phyloP scores from a whole-genome alignment of 2,113 vertebrate genomes.

The Potamarius usumacintae region DNA sequence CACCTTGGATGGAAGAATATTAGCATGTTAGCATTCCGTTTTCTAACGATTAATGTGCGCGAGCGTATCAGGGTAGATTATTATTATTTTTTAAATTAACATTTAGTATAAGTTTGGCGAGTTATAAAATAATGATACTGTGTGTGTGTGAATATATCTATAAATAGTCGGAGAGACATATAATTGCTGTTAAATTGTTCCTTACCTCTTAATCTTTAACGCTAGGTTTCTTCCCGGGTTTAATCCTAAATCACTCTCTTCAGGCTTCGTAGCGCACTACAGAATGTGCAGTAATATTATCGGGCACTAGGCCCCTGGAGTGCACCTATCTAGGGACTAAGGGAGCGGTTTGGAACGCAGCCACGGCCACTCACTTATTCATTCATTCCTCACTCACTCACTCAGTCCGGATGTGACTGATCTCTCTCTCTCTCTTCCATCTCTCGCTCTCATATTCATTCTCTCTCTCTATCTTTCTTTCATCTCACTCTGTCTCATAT shows the following conservation, averaged over 20 bases:
- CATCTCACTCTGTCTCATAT: no score
- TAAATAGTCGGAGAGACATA: background rate
- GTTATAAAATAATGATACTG: background rate
- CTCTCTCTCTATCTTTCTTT: no score
- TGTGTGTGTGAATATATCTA: no score
- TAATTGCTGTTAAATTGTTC: background rate
- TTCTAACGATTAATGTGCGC: background rate
- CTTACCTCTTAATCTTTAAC: background rate
- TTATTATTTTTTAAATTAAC: background rate
- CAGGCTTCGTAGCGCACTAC: background rate
- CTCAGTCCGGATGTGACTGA: background rate
- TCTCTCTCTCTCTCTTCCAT: no score
- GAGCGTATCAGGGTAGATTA: background rate
- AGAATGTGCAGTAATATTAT: background rate
- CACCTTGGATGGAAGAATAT: background rate
- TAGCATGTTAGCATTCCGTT: conserved; percentile 24
- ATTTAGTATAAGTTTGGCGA: background rate
- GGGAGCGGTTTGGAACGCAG: background rate
- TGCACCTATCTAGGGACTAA: background rate
- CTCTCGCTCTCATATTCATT: no score
- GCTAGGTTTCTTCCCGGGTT: background rate
- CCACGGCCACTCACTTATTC: background rate
- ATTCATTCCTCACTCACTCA: background rate
- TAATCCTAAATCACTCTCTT: background rate
- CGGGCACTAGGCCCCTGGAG: background rate